phyloP scores from a whole-genome alignment of 2,888 invertebrate genomes.

The Drosophila histrio region DNA sequence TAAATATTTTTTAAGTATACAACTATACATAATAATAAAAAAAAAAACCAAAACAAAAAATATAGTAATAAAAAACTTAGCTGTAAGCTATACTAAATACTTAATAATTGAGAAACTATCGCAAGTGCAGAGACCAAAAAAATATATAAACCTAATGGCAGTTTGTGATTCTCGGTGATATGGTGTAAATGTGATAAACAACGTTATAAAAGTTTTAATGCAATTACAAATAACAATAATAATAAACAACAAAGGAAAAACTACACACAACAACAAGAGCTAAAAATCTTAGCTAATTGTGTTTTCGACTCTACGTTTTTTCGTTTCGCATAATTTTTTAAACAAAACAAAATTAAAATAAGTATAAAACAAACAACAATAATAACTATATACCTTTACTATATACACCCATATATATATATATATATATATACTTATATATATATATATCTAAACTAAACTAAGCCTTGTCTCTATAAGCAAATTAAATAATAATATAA shows the following conservation, averaged over 20 bases:
- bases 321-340: conserved; percentile 62
- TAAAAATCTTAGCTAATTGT: conserved; percentile 49
- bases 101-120: conserved; percentile 63
- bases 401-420: conserved; percentile 42
- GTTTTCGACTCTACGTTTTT: conserved; percentile 67
- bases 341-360: conserved; percentile 37
- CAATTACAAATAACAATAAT: conserved; percentile 48
- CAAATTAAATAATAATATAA: conserved; percentile 30
- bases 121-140: conserved; percentile 72
- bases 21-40: conserved; percentile 62
- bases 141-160: conserved; percentile 48
- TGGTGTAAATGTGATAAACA: conserved; percentile 79
- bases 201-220: conserved; percentile 69
- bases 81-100: conserved; percentile 54
- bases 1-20: conserved; percentile 76
- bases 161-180: conserved; percentile 80
- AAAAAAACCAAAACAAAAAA: conserved; percentile 29
- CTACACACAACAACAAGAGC: conserved; percentile 26
- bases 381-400: conserved; percentile 65
- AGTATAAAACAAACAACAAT: conserved; percentile 42
- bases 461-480: conserved; percentile 73
- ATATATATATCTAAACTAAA: conserved; percentile 45
- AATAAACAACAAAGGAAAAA: conserved; percentile 25
- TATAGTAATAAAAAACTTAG: conserved; percentile 38
- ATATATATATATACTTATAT: conserved; percentile 29